Conservation (phyloP, 1,140 invertebrate genomes). For the Leptestheria dahalacensis region DNA sequence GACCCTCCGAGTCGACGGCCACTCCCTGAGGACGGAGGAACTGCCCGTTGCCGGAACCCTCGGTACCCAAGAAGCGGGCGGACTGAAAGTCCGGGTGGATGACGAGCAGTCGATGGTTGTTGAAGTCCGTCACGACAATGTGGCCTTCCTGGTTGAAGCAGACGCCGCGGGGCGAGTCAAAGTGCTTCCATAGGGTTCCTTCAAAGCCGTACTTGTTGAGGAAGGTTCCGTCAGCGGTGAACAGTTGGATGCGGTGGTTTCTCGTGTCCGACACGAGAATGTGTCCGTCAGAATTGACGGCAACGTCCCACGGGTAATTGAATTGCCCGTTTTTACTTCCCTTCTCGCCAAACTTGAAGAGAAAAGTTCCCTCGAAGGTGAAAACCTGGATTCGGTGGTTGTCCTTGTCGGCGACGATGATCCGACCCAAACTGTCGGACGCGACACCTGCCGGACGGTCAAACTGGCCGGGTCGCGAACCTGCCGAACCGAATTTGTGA, state of each 20-base stretch:
- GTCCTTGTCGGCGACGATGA: constrained; percentile 88
- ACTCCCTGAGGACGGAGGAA: constrained; percentile 83
- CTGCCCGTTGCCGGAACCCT: constrained; percentile 52
- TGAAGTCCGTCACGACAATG: constrained; percentile 82
- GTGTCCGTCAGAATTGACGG: constrained; percentile 59
- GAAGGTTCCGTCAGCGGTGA: constrained; percentile 60
- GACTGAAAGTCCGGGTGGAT: constrained; percentile 55
- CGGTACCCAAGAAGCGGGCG: constrained; percentile 49
- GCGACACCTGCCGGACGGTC: constrained; percentile 80
- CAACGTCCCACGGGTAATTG: constrained; percentile 93
- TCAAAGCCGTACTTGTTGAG: constrained; percentile 75
- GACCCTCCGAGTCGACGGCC: constrained; percentile 68
- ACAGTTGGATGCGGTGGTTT: constrained; percentile 82
- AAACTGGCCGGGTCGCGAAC: constrained; percentile 68
- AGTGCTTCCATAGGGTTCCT: constrained; percentile 55
- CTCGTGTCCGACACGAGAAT: constrained; percentile 85
- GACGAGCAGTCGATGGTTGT: constrained; percentile 73
- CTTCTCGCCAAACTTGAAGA: constrained; percentile 73
- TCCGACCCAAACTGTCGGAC: constrained; percentile 53
- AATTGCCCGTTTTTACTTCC: constrained; percentile 74
- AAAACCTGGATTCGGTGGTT: constrained; percentile 88
- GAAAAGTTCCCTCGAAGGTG: constrained; percentile 56
- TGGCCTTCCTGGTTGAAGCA: constrained; percentile 64
- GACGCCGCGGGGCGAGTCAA: constrained; percentile 81
- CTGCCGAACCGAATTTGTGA: constrained; percentile 56